Evolutionary conservation across 2,888 invertebrate species (phyloP).

Genomic region (Agonopterix heracliana): DNA sequence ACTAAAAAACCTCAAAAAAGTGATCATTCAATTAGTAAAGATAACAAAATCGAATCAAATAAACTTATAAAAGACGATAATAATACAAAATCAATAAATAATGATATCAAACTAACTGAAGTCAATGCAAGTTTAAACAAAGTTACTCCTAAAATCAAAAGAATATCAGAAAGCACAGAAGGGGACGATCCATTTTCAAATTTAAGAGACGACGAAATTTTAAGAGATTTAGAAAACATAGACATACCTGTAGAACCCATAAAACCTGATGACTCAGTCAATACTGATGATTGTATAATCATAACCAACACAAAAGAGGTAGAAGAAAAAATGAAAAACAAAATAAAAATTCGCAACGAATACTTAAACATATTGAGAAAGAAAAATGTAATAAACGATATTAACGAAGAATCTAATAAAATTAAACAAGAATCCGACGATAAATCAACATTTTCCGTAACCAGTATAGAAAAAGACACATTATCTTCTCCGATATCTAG

Average conservation of each 20-base stretch:
- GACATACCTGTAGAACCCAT: slow-evolving; percentile 36
- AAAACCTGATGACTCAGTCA: background rate
- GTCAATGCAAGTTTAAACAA: background rate
- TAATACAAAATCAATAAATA: background rate
- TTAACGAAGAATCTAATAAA: background rate
- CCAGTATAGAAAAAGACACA: background rate
- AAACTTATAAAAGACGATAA: background rate
- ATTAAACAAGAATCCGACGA: slow-evolving; percentile 8
- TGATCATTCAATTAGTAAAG: background rate
- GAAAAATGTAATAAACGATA: background rate
- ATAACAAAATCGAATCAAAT: background rate
- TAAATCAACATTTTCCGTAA: slow-evolving; percentile 11
- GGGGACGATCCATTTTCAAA: slow-evolving; percentile 28
- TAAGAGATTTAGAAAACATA: slow-evolving; percentile 41
- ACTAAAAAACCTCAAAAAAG: slow-evolving; percentile 15
- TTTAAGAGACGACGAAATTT: slow-evolving; percentile 36
- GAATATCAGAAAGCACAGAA: slow-evolving; percentile 27
- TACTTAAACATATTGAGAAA: background rate
- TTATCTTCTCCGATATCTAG: too few species aligned
- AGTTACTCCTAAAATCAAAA: background rate
- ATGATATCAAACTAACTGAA: background rate
- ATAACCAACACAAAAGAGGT: background rate
- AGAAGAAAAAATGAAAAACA: background rate
- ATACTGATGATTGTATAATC: background rate
- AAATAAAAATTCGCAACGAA: background rate